Percentiles rank a stretch among this genome's conserved stretches.
Evolutionary conservation across 2,797 vertebrate genomes (phyloP).

Genomic region (Ceyx erithaca): DNA sequence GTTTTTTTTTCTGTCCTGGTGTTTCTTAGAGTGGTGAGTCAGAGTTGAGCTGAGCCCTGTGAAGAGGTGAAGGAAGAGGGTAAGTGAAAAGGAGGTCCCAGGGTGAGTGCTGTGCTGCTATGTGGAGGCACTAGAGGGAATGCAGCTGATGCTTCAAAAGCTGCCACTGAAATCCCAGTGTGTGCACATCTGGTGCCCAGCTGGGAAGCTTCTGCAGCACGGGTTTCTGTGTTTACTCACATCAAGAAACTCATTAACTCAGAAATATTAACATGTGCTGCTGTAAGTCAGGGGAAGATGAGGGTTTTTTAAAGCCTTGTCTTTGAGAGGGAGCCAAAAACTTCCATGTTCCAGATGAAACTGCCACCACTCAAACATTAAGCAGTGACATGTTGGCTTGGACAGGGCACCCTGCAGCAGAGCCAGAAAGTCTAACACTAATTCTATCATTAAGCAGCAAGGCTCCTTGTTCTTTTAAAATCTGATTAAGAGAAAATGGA

Average conservation of each 20-base stretch:
- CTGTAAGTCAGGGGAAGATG: not conserved
- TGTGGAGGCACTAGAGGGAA: not conserved
- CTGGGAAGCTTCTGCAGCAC: not conserved
- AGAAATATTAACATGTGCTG: not conserved
- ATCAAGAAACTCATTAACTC: not conserved
- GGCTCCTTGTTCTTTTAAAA: not conserved
- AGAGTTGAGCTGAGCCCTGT: constrained; percentile 49
- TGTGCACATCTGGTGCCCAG: not conserved
- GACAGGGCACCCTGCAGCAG: not conserved
- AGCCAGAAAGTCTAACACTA: not conserved
- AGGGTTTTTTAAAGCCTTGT: not conserved
- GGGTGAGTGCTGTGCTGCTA: not conserved
- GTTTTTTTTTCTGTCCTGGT: not conserved
- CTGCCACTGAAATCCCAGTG: not conserved
- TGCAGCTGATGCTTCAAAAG: not conserved
- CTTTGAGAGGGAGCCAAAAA: not conserved
- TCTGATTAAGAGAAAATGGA: not conserved
- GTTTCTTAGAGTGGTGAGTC: constrained; percentile 26
- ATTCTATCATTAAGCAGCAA: not conserved
- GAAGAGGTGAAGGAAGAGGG: not conserved
- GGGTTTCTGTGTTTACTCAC: not conserved
- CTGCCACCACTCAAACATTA: not conserved
- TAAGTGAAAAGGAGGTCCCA: not conserved
- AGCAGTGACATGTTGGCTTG: rapidly evolving
- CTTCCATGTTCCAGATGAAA: rapidly evolving